These are phyloP conservation scores for Zygothrica quintamaculata DNA, from an alignment of 2,888 invertebrate genomes.

Conservation along the genomic window DNA sequence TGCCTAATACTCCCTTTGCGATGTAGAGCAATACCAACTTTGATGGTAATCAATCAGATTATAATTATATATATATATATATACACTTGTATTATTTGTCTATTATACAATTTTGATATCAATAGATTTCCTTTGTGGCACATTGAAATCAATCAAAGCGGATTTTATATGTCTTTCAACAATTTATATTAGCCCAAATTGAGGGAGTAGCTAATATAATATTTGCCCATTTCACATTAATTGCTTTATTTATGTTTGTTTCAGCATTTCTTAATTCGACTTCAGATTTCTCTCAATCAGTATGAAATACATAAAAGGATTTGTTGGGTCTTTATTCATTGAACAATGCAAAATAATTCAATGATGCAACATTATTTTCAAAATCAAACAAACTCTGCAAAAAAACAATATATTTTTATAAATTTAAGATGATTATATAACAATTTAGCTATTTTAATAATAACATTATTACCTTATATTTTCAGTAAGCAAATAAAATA, in stretches of 20 bases:
- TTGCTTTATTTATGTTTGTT: slow-evolving; percentile 31
- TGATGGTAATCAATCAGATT: too few relatives aligned
- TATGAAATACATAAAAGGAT: slow-evolving; percentile 17
- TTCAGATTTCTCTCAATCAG: slow-evolving; percentile 6
- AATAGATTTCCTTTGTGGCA: neutral
- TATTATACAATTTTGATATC: neutral
- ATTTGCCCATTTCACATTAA: slow-evolving; percentile 22
- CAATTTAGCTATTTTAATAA: too few relatives aligned
- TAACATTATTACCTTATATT: too few relatives aligned
- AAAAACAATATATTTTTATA: too few relatives aligned
- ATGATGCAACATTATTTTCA: slow-evolving; percentile 12
- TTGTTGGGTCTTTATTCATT: slow-evolving; percentile 1
- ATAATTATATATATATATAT: too few relatives aligned
- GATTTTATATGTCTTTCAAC: neutral
- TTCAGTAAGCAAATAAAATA: too few relatives aligned
- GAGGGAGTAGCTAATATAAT: too few relatives aligned
- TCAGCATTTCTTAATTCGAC: slow-evolving; percentile 10
- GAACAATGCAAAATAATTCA: slow-evolving; percentile 25
- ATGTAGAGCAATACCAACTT: too few relatives aligned
- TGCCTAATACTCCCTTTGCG: too few relatives aligned
- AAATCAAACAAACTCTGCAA: slow-evolving; percentile 22
- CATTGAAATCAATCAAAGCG: slow-evolving; percentile 11
- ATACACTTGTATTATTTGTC: too few relatives aligned
- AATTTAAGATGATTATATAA: too few relatives aligned
- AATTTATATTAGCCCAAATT: too few relatives aligned